phyloP scores from a whole-genome alignment of 2,888 invertebrate species.

The Caenorhabditis angaria region DNA sequence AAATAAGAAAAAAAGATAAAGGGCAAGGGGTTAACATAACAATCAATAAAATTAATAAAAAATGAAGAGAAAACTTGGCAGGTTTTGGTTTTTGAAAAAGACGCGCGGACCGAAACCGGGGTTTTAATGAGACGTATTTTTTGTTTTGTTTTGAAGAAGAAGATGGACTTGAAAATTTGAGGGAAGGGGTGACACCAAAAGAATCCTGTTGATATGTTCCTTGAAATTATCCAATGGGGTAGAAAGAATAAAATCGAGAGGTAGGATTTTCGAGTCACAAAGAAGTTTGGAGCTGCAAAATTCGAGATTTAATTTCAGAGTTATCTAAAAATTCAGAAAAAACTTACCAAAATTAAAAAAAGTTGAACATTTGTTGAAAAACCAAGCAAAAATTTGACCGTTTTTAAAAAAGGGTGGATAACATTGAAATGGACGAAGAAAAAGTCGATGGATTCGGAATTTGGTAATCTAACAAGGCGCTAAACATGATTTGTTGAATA shows the following conservation, averaged over 20 bases:
- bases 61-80: constrained; percentile 3
- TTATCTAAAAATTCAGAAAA: neutral
- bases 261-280: neutral
- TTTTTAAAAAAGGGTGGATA: constrained; percentile 4
- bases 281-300: neutral
- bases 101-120: constrained; percentile 38
- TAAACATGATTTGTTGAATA: neutral
- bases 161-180: neutral
- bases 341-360: neutral
- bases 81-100: constrained; percentile 19
- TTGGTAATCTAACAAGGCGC: neutral
- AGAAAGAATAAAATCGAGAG: neutral
- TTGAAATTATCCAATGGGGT: neutral
- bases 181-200: neutral
- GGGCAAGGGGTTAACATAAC: constrained; percentile 7
- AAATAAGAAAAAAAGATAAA: neutral
- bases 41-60: constrained; percentile 5
- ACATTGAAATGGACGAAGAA: neutral
- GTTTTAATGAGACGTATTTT: constrained; percentile 34
- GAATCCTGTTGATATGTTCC: too few relatives aligned
- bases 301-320: too few relatives aligned
- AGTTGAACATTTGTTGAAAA: neutral
- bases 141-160: neutral
- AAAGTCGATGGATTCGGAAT: neutral
- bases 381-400: neutral